phyloP scores from a whole-genome alignment of 2,797 vertebrate species.

The Sparidentex hasta region DNA sequence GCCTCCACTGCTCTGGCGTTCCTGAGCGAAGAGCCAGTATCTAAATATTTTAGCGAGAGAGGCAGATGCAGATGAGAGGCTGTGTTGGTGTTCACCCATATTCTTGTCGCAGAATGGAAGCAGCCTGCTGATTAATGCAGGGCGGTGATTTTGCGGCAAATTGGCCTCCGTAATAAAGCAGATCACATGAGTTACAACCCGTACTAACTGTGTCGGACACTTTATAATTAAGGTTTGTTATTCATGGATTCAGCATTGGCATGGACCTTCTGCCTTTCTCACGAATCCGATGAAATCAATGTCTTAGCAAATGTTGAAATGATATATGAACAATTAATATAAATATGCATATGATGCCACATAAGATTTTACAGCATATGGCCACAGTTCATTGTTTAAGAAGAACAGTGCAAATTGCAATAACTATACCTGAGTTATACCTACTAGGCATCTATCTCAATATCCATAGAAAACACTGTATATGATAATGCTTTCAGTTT shows the following conservation, averaged over 20 bases:
- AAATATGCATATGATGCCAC: not conserved
- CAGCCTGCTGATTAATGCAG: conserved; percentile 9
- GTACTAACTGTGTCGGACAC: not conserved
- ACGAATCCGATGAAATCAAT: not conserved
- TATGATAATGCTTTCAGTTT: no score
- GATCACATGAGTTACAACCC: not conserved
- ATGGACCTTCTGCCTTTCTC: not conserved
- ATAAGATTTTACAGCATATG: not conserved
- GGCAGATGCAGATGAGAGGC: conserved; percentile 27
- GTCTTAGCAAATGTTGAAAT: not conserved
- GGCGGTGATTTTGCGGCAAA: conserved; percentile 20
- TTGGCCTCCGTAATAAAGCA: conserved; percentile 13
- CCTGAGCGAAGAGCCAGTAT: conserved; percentile 16
- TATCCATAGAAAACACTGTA: not conserved
- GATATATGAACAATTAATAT: not conserved
- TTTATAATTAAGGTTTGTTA: not conserved
- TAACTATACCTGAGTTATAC: not conserved
- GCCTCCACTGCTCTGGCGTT: conserved; percentile 10
- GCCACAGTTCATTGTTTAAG: not conserved
- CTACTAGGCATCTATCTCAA: not conserved
- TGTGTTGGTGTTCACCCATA: conserved; percentile 21
- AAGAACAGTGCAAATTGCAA: no score
- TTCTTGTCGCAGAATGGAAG: conserved; percentile 21
- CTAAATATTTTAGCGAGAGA: conserved; percentile 66
- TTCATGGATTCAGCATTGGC: conserved; percentile 9